Evolutionary conservation across 2,113 vertebrate species (phyloP), one percentile per base, ranked within the genome.

Genomic region (Uria lomvia): DNA sequence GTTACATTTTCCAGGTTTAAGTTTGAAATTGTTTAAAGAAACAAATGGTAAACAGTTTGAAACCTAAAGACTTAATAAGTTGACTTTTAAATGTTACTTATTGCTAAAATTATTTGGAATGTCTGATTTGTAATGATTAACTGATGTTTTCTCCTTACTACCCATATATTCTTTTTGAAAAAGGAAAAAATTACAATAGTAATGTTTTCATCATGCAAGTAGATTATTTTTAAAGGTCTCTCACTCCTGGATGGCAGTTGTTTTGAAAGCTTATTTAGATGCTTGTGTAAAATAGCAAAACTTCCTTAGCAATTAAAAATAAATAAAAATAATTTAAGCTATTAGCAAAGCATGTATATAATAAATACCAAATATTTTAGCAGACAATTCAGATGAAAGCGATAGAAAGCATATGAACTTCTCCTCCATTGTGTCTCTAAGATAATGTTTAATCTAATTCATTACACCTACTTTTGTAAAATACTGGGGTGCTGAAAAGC

Each of bases 21-120:
- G 38, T 95, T 87, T 80, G 30, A 84, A 96, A 79, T 78, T 67
- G 43, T 92, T 72, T 85, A 80, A 80, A 92, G 90, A 87, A 96
- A 87, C 68, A 87, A 90, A 92, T 74, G 95, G 71, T 76, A 92
- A 96, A 93, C 63, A 92, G 49, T 88, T 86, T 92, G 49, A 74
- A 96, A 70, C 82, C 77, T 93, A 86, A 91, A 92, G 50, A 76
- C 78, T 80, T 80, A 80, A 68, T 34, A 60, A 86, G 42, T 76
- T 95, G 80, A 90, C 90, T 93, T 93, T 87, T 81, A 89, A 93
- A 96, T 97, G 92, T 91, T 94, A 86, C 59, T 92, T 96, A 90
- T 60, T 93, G 71, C 63, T 95, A 87, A 94, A 96, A 96, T 94
- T 92, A 84, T 96, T 94, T 91, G 32, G 73, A 89, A 91, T 90